phyloP scores from a whole-genome alignment of 2,888 invertebrate genomes.

The Apamea sordens region DNA sequence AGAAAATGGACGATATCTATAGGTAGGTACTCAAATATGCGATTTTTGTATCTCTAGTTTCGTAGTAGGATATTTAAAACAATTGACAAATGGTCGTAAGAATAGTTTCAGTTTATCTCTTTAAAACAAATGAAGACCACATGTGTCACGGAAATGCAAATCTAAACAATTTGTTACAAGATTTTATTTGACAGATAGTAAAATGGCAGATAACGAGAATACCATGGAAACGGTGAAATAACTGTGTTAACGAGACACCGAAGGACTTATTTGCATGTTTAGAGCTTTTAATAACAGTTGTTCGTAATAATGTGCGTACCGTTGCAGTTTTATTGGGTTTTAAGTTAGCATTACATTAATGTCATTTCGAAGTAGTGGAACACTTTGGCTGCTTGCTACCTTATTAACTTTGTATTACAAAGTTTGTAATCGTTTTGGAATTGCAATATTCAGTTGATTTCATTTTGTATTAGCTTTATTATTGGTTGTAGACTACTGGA shows the following conservation, averaged over 20 bases:
- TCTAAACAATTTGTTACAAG: constrained; percentile 32
- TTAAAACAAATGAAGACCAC: constrained; percentile 22
- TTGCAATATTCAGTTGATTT: not conserved
- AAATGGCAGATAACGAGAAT: constrained; percentile 42
- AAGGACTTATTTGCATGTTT: constrained; percentile 46
- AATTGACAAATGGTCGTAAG: not conserved
- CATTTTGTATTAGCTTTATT: not conserved
- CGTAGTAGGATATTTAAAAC: not conserved
- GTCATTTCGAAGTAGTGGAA: constrained; percentile 2
- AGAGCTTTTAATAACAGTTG: constrained; percentile 52
- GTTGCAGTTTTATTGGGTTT: constrained; percentile 51
- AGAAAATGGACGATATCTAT: no score
- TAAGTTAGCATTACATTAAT: constrained; percentile 15
- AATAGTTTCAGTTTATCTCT: not conserved
- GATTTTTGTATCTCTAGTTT: no score
- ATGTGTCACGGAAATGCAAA: constrained; percentile 25
- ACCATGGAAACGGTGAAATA: constrained; percentile 40
- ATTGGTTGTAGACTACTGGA: not conserved
- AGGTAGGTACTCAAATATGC: no score
- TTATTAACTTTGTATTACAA: constrained; percentile 14
- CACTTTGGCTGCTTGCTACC: not conserved
- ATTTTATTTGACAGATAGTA: constrained; percentile 47
- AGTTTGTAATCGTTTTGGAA: constrained; percentile 7
- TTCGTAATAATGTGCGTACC: constrained; percentile 40
- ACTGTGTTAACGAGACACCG: constrained; percentile 44